phyloP scores from a whole-genome alignment of 2,888 invertebrate species.

The Sinelater perroti region DNA sequence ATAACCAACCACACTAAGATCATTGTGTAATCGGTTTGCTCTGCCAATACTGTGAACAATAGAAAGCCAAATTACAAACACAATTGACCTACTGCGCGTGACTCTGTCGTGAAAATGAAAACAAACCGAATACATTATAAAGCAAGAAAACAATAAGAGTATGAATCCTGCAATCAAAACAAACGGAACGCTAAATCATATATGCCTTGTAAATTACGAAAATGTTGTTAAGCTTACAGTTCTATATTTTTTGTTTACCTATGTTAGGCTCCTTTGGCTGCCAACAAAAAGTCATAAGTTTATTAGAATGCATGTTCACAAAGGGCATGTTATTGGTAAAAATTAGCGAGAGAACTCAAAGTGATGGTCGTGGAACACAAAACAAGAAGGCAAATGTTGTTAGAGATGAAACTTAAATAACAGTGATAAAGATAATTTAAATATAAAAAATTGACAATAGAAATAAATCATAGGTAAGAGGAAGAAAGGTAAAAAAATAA shows the following conservation, averaged over 20 bases:
- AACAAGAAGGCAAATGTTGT: too few species aligned
- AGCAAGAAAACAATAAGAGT: conserved; percentile 39
- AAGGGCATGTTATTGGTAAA: conserved; percentile 34
- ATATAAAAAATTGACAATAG: too few species aligned
- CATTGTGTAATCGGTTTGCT: conserved; percentile 74
- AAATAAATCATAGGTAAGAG: too few species aligned
- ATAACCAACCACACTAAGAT: conserved; percentile 77
- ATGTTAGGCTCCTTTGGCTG: conserved; percentile 59
- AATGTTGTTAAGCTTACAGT: conserved; percentile 56
- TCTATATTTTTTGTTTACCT: conserved; percentile 58
- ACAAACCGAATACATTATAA: conserved; percentile 41
- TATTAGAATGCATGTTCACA: conserved; percentile 55
- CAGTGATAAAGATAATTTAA: too few species aligned
- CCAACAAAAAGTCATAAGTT: conserved; percentile 61
- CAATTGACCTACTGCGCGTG: conserved; percentile 35
- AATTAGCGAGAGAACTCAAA: conserved; percentile 23
- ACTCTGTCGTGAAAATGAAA: conserved; percentile 43
- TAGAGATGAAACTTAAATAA: too few species aligned
- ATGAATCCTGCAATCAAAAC: conserved; percentile 37
- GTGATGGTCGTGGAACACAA: too few species aligned
- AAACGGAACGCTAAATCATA: conserved; percentile 42
- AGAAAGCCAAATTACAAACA: conserved; percentile 44
- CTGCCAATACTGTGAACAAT: conserved; percentile 71
- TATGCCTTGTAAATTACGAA: conserved; percentile 35
- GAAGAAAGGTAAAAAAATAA: too few species aligned